Conservation (phyloP, 2,888 invertebrate species). For the Acleris emargana region DNA sequence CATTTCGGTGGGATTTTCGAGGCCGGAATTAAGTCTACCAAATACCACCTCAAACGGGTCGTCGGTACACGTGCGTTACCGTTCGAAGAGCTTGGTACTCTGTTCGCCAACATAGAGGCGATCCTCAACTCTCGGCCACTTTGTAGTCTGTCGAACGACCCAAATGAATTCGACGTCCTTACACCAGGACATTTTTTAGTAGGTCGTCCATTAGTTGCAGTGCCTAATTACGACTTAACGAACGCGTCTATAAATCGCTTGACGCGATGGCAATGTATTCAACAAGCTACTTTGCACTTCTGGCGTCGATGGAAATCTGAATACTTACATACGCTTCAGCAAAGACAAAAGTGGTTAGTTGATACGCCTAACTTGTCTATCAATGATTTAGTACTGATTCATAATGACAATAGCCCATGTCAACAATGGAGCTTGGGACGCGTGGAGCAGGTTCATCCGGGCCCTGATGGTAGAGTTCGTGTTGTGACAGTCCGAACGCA, state of each 20-base stretch:
- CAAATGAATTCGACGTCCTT: conserved; percentile 2
- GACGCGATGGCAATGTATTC: conserved; percentile 15
- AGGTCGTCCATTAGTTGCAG: not conserved
- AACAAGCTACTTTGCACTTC: conserved; percentile 8
- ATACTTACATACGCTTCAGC: conserved; percentile 12
- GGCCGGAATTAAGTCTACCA: not conserved
- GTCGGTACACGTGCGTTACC: not conserved
- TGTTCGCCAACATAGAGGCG: not conserved
- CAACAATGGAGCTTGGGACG: conserved; percentile 14
- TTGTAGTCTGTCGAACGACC: not conserved
- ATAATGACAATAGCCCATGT: not conserved
- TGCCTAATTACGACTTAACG: conserved; percentile 5
- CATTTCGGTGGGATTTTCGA: not conserved
- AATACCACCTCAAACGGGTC: not conserved
- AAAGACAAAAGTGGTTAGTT: conserved; percentile 10
- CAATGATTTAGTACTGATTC: not conserved
- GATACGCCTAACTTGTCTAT: not conserved
- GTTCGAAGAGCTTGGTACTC: no score
- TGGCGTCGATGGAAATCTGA: conserved; percentile 9
- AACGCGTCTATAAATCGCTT: conserved; percentile 3
- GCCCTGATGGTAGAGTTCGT: conserved; percentile 15
- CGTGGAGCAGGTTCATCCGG: conserved; percentile 14
- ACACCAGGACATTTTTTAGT: conserved; percentile 16
- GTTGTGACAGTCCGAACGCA: conserved; percentile 8
- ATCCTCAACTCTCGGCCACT: not conserved